Evolutionary conservation across 2,797 vertebrate species (phyloP), one percentile per base, ranked within the genome.

Genomic region (Carduelis carduelis): DNA sequence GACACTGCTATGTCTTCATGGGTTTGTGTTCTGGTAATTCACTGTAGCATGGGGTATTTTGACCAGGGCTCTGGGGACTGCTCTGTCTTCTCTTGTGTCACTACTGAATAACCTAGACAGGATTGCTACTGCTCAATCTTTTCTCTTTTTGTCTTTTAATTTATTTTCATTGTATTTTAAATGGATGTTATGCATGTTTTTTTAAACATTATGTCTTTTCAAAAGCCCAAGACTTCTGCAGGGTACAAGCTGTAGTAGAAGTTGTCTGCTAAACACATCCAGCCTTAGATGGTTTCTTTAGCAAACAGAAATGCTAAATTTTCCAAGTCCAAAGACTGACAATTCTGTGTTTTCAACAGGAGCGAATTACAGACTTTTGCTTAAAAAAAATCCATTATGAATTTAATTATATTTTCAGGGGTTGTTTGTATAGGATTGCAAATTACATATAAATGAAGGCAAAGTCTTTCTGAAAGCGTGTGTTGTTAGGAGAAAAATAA

Each of bases 401-500:
- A 92, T 83, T 86, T 90, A 96, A 94, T 95, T 94, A 57, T 59
- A 79, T 87, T 94, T 94, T 76, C 71, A 59, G 43, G 12, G 41
- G 39, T 66, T 88, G 47, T 72, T 41, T 84, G 53, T 39, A 34
- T 83, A 70, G 59, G 61, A 77, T 94, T 95, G 65, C 56, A 90
- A 89, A 93, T 91, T 64, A 70, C 27, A 12, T 44, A 57, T 77
- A 79, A 94, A 91, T 72, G 55, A 93, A 94, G 46, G 87, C 63
- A 76, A 82, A 53, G 55, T 65, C 71, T 85, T 92, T 89, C 88
- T 80, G 79, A 92, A 93, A 96, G 39, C 66, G 12, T 74, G 56
- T 68, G 50, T 72, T 95, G 30, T 94, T 95, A 72, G 26, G 44
- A 85, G 84, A 91, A 96, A 97, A 95, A 89, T 39, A 92, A 92